Evolutionary conservation across 2,113 vertebrate species (phyloP), one percentile per base, ranked within the genome.

Genomic region (Burhinus bistriatus): DNA sequence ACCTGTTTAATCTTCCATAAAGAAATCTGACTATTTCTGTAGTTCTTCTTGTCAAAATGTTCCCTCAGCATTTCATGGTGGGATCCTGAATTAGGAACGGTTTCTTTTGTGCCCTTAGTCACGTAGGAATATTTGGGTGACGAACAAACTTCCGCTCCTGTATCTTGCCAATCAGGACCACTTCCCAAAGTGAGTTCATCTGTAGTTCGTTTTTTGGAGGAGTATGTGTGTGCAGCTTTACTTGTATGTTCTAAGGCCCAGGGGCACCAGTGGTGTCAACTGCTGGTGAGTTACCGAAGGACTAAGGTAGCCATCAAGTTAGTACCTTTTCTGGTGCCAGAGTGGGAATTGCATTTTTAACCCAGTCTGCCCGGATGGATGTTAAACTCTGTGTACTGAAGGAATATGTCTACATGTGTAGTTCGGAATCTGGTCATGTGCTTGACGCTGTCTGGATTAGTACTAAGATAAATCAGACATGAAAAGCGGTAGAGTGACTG

Each of bases 91-190:
- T 34, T 36, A 52, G 38, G 15, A 81, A 42, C 18, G 14, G 27
- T 42, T 47, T 66, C 4, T 66, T 78, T 44, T 12, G 30, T 54
- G 52, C 45, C 9, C 9, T 30, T 69, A 34, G 58, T 76, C 14
- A 9, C 6, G 20, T 27, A 15, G 25, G 25, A 59, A 15, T 66
- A 36, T 54, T 71, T 40, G 40, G 16, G 38, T 34, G 57, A 51
- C 51, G 6, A n/a, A 17, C 4, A 8, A 21, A 49, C 23, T 49
- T 32, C 27, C 11, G 13, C 23, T 8, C 20, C 23, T 0, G 0
- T 49, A 42, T 23, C 34, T 49, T 44, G 65, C 26, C 8, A 9
- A 0, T 71, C 16, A 47, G 40, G 40, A 44, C 11, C 3, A 2
- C 26, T 26, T 61, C 29, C 61, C 36, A 15, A 36, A 51, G 11